These are phyloP conservation scores for Bicyclus anynana DNA, from an alignment of 1,140 invertebrate genomes.

Conservation along the genomic window DNA sequence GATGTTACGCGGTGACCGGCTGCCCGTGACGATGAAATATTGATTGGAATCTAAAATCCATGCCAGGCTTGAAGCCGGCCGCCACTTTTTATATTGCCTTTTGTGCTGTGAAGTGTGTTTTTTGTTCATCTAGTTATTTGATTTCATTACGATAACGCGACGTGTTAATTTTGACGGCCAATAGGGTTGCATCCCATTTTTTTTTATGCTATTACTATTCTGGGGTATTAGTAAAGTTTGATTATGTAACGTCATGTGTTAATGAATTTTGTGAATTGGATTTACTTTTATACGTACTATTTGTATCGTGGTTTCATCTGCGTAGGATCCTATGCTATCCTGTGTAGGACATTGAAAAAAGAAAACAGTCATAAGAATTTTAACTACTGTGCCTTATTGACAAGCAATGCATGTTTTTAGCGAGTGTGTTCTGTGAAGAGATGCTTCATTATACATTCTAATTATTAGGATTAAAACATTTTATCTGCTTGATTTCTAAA, in stretches of 20 bases:
- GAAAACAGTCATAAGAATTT: too few relatives aligned
- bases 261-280: too few relatives aligned
- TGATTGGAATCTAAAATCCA: constrained; percentile 56
- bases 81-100: constrained; percentile 18
- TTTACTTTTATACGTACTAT: too few relatives aligned
- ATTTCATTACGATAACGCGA: constrained; percentile 12
- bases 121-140: constrained; percentile 11
- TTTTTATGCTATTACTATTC: neutral
- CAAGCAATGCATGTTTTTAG: too few relatives aligned
- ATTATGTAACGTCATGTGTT: neutral
- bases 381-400: too few relatives aligned
- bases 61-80: constrained; percentile 14
- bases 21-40: constrained; percentile 58
- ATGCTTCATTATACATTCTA: too few relatives aligned
- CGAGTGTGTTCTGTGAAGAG: too few relatives aligned
- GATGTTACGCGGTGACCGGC: constrained; percentile 48
- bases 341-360: too few relatives aligned
- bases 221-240: neutral
- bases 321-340: too few relatives aligned
- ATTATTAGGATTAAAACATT: too few relatives aligned
- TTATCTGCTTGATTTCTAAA: too few relatives aligned
- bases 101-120: constrained; percentile 12
- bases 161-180: constrained; percentile 7
- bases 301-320: too few relatives aligned
- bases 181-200: constrained; percentile 6